Evolutionary conservation across 2,888 invertebrate species (phyloP), one percentile per base, ranked within the genome.

Genomic region (Callimorpha dominula): DNA sequence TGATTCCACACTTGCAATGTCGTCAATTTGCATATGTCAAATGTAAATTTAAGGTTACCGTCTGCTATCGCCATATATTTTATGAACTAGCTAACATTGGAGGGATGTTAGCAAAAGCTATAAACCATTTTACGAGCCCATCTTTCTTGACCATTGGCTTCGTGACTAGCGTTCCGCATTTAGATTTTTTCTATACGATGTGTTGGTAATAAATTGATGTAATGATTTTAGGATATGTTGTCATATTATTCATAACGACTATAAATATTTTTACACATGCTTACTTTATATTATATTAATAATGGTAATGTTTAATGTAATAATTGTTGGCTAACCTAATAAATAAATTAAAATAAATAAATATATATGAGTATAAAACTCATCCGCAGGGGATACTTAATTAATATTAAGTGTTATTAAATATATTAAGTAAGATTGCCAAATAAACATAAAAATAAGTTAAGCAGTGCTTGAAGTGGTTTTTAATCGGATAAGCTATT

Each of bases 91-190:
- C 82, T 81, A 71, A 81, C 81, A 78, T 83, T 81, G 78, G 78
- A 82, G 81, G 78, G 77, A 82, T 86, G 85, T 86, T 85, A 79
- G 81, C 15, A 54, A 83, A 85, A 81, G 78, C 81, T 69, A 76
- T 90, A 89, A 90, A 90, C 86, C 84, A 76, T 76, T 89, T 89
- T 88, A 89, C 86, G 87, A 84, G 81, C 80, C 78, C 78, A 80
- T 85, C 85, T 85, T 85, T 81, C 83, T 84, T 83, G 83, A 81
- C 85, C 83, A 78, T 75, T 68, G 68, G 77, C 80, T 80, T 84
- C 82, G 83, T 85, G 85, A 82, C 83, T 63, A 62, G 69, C 65
- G 72, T 75, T 67, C n/a, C 40, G 11, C 20, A 67, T 54, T 66
- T 20, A 65, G 49, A 65, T 49, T 49, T 20, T 81, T 75, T 46